These are phyloP conservation scores for Microcaecilia unicolor DNA, from an alignment of 2,797 vertebrate genomes.

Conservation along the genomic window DNA sequence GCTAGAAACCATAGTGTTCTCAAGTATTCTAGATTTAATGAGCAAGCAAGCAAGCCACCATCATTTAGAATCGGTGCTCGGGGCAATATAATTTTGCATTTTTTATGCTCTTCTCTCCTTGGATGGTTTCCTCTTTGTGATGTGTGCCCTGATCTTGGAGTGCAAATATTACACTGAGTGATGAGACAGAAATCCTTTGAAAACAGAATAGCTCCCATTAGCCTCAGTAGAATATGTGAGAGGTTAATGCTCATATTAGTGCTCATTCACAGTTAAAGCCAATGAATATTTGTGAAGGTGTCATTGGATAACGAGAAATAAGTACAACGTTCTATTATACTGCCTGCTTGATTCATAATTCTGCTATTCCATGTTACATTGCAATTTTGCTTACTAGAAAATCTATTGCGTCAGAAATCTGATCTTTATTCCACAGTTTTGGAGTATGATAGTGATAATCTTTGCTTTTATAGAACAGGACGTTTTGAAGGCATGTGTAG, in stretches of 20 bases:
- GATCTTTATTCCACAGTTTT: conserved; percentile 20
- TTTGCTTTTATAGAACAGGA: conserved; percentile 33
- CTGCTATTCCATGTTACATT: conserved; percentile 19
- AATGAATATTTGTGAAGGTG: neutral
- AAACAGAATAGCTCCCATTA: too few relatives aligned
- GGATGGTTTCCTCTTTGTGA: too few relatives aligned
- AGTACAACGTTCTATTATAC: neutral
- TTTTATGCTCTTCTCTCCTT: too few relatives aligned
- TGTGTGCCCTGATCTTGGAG: too few relatives aligned
- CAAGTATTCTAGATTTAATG: too few relatives aligned
- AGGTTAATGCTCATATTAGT: neutral
- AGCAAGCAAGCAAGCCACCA: too few relatives aligned
- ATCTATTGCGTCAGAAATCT: conserved; percentile 22
- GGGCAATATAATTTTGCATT: too few relatives aligned
- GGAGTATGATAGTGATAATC: conserved; percentile 22
- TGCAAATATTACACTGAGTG: too few relatives aligned
- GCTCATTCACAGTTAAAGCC: neutral
- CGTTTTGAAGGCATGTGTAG: conserved; percentile 18
- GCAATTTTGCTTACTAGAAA: conserved; percentile 17
- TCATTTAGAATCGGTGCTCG: too few relatives aligned
- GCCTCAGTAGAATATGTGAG: too few relatives aligned
- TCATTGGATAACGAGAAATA: neutral
- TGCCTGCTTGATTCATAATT: conserved; percentile 25
- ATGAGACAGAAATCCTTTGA: too few relatives aligned
- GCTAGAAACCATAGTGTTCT: too few relatives aligned